Evolutionary conservation across 1,140 invertebrate species (phyloP), one percentile per base, ranked within the genome.

Genomic region (Triops longicaudatus): DNA sequence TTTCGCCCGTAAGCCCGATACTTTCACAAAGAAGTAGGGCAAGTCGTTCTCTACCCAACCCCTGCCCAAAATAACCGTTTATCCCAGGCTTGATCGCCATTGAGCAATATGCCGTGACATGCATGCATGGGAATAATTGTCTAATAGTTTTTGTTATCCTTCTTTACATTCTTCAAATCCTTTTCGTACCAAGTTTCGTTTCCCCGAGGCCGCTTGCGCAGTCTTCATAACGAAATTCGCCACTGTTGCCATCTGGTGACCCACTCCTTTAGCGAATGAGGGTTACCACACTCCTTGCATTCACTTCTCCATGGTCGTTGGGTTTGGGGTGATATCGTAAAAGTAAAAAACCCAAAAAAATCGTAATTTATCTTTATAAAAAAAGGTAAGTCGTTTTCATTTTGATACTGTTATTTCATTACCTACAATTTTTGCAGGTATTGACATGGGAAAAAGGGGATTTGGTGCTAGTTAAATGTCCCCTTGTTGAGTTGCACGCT

Each of bases 271-370:
- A 63, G 17, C 50, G 14, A n/a, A n/a, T 22, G 22, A 22, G 14
- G n/a, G 17, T 63, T 10, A 63, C n/a, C 50, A 63, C 50, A 63
- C 50, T 22, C 3, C 50, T 37, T 63, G 50, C 50, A 63, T 14
- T 63, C 14, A n/a, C 22, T 63, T 22, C 50, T 63, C 50, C 31
- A 37, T 37, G 50, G n/a, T 63, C 50, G 50, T 63, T 63, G 50
- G 50, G 14, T 63, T 63, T 63, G 50, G 50, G 50, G 50, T 63
- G 50, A 63, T 63, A 63, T 22, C 17, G 17, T 63, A 63, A 63
- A 63, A 63, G 14, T 63, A 63, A 63, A 63, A 63, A 63, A 63
- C 50, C 50, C 50, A 63, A 63, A 63, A 63, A 63, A 63, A 63
- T 63, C 50, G 50, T 6, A 63, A 63, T 63, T 22, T 63, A 63